These are phyloP conservation scores for Archips xylosteana DNA, from an alignment of 2,888 invertebrate genomes.

Conservation along the genomic window DNA sequence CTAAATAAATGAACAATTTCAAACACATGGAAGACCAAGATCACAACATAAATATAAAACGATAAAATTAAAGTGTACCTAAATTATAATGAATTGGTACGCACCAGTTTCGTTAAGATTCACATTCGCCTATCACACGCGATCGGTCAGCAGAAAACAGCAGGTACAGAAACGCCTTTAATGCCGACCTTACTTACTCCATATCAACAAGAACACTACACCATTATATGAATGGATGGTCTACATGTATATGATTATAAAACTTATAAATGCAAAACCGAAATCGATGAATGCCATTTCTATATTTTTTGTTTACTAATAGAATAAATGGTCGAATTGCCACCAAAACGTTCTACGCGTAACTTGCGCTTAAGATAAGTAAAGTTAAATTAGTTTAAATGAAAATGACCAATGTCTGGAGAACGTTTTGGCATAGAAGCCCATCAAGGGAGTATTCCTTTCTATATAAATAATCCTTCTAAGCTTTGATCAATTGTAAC, in stretches of 20 bases:
- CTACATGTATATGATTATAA: conserved; percentile 18
- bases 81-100: conserved; percentile 63
- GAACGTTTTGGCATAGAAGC: background rate
- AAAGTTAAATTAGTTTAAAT: background rate
- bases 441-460: background rate
- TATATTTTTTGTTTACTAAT: conserved; percentile 8
- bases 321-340: conserved; percentile 6
- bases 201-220: conserved; percentile 10
- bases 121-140: conserved; percentile 28
- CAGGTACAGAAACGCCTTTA: background rate
- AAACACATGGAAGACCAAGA: conserved; percentile 83
- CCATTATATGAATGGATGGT: conserved; percentile 9
- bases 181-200: conserved; percentile 10
- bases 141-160: background rate
- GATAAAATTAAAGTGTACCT: conserved; percentile 67
- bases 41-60: conserved; percentile 84
- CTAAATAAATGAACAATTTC: conserved; percentile 69
- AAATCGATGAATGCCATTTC: conserved; percentile 33
- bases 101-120: conserved; percentile 61
- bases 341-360: background rate
- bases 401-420: background rate
- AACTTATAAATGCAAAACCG: conserved; percentile 34
- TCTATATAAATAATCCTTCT: background rate
- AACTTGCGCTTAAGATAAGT: background rate
- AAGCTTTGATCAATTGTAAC: no score